These are phyloP conservation scores for Ypsolopha scabrella DNA, from an alignment of 2,888 invertebrate genomes.

Conservation along the genomic window DNA sequence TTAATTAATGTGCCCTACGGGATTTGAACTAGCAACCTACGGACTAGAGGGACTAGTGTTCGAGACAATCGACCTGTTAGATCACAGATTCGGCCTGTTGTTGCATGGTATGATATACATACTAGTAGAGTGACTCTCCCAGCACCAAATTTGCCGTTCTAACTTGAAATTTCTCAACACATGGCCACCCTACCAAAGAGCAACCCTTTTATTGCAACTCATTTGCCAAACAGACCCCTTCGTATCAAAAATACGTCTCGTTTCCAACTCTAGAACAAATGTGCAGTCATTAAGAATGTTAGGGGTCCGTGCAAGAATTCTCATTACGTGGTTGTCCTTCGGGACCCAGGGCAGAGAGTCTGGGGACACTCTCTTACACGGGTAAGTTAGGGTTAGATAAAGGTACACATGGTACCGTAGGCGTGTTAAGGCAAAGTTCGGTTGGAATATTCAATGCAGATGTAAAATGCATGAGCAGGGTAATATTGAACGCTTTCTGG, in stretches of 20 bases:
- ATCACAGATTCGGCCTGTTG: too few species aligned
- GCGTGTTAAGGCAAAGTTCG: neutral
- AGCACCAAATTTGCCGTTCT: neutral
- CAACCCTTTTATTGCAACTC: conserved; percentile 5
- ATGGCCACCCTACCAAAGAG: neutral
- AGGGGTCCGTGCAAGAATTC: conserved; percentile 30
- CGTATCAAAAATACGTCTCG: conserved; percentile 6
- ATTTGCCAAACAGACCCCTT: conserved; percentile 7
- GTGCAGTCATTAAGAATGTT: conserved; percentile 28
- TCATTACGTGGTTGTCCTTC: conserved; percentile 27
- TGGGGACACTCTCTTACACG: neutral
- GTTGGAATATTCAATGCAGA: too few species aligned
- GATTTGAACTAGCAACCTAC: neutral
- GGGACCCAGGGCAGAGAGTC: conserved; percentile 1
- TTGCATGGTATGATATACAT: too few species aligned
- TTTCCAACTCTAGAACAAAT: conserved; percentile 16
- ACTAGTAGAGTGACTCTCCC: too few species aligned
- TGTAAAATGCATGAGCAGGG: too few species aligned
- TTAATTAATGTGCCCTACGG: too few species aligned
- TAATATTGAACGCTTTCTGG: too few species aligned
- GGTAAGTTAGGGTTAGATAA: neutral
- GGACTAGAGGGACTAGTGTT: neutral
- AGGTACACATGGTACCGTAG: neutral
- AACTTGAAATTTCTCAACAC: neutral
- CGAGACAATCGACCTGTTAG: neutral